A percentile compares a stretch with the other conserved stretches of the same genome.
Conservation (phyloP, 2,113 vertebrate genomes). For the Myrmophylax atrothorax region DNA sequence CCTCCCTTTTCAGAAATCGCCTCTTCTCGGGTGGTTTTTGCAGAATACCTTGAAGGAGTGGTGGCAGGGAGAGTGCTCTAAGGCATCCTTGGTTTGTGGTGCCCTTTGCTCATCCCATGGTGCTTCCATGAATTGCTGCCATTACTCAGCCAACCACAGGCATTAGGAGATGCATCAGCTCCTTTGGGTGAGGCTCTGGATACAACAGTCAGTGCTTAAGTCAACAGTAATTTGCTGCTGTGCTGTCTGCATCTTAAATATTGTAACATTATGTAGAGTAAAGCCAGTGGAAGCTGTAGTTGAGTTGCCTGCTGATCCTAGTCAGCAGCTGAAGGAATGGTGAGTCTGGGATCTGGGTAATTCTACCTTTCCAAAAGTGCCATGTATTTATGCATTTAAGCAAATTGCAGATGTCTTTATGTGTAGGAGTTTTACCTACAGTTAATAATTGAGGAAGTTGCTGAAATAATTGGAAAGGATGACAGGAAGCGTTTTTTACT, state of each 20-base stretch:
- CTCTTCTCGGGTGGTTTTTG: neutral
- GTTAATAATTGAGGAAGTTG: neutral
- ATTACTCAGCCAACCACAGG: neutral
- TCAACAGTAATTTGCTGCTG: neutral
- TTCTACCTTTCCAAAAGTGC: neutral
- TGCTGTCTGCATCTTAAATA: neutral
- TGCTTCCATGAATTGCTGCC: neutral
- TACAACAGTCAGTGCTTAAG: neutral
- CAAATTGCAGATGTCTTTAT: neutral
- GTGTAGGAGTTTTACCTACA: neutral
- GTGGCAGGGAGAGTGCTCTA: neutral
- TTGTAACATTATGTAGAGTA: neutral
- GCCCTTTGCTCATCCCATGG: rapidly evolving
- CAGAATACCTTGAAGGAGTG: neutral
- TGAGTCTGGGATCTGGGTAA: neutral
- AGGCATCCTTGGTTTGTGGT: neutral
- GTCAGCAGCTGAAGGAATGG: neutral
- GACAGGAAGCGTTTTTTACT: conserved; percentile 2
- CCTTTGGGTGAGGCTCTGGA: neutral
- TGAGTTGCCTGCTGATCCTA: neutral
- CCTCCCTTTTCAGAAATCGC: neutral
- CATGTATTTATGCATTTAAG: neutral
- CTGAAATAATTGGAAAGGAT: conserved; percentile 21
- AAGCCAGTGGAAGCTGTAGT: neutral
- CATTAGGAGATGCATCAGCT: neutral